phyloP scores from a whole-genome alignment of 1,140 invertebrate species.

The Scaptodrosophila lebanonensis region DNA sequence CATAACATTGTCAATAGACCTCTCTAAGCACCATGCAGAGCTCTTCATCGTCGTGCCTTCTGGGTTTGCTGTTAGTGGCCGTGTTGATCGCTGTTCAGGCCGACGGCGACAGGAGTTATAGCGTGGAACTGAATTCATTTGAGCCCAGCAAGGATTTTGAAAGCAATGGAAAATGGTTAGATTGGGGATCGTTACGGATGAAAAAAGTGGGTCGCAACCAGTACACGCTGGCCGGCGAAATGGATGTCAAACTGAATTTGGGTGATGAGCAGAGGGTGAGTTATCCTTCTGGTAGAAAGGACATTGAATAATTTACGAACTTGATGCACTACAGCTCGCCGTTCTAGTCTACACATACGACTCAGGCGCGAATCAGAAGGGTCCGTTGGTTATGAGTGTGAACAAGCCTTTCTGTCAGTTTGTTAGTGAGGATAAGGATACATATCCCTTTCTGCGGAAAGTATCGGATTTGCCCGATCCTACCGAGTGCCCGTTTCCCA shows the following conservation, averaged over 20 bases:
- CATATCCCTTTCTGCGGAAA: constrained; percentile 48
- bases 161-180: constrained; percentile 48
- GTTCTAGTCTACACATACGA: constrained; percentile 45
- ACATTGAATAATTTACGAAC: background rate
- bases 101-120: constrained; percentile 40
- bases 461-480: constrained; percentile 45
- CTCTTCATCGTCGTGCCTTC: background rate
- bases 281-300: background rate
- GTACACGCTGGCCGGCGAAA: constrained; percentile 40
- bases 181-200: constrained; percentile 54
- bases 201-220: constrained; percentile 53
- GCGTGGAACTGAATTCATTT: constrained; percentile 50
- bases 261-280: constrained; percentile 49
- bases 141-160: constrained; percentile 15
- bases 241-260: constrained; percentile 52
- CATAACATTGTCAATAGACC: constrained; percentile 1
- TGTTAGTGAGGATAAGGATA: constrained; percentile 52
- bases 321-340: constrained; percentile 16
- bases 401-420: constrained; percentile 59
- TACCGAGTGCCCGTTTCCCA: constrained; percentile 49
- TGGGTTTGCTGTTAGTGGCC: constrained; percentile 8
- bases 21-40: constrained; percentile 22
- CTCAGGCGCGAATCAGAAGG: constrained; percentile 22
- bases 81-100: background rate
- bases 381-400: constrained; percentile 49